Percentiles rank a stretch among this genome's conserved stretches.
Conservation (phyloP, 2,797 vertebrate genomes). For the Urosaurus nigricauda region DNA sequence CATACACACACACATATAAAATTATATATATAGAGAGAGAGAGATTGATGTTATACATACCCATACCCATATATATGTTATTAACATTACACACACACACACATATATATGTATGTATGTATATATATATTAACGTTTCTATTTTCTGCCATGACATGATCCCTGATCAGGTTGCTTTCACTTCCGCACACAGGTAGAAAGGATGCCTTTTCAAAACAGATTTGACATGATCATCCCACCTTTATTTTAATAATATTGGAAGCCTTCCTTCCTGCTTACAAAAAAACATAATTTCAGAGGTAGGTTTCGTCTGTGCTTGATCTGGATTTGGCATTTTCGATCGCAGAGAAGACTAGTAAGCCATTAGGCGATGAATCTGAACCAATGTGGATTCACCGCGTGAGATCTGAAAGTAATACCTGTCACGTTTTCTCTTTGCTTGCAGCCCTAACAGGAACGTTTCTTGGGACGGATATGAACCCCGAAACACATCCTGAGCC, state of each 20-base stretch:
- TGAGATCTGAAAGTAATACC: not conserved
- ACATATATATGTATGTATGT: too few relatives aligned
- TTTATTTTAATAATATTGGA: not conserved
- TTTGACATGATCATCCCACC: not conserved
- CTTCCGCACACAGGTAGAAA: not conserved
- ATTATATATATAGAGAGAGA: too few relatives aligned
- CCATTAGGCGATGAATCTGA: not conserved
- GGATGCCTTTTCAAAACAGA: not conserved
- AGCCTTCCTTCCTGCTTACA: too few relatives aligned
- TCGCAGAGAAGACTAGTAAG: not conserved
- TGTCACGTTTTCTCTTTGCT: not conserved
- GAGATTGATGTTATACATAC: too few relatives aligned
- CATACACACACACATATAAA: too few relatives aligned
- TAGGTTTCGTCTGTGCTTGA: not conserved
- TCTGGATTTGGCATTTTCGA: not conserved
- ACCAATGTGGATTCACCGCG: not conserved
- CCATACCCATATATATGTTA: too few relatives aligned
- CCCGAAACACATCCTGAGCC: not conserved
- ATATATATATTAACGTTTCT: too few relatives aligned
- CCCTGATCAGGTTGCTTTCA: not conserved
- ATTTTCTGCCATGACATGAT: too few relatives aligned
- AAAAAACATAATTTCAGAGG: not conserved
- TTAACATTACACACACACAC: too few relatives aligned
- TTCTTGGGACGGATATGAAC: conserved; percentile 53
- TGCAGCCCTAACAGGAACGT: conserved; percentile 37